Evolutionary conservation across 2,888 invertebrate genomes (phyloP), one percentile per base, ranked within the genome.

Genomic region (Rhodophaea formosa): DNA sequence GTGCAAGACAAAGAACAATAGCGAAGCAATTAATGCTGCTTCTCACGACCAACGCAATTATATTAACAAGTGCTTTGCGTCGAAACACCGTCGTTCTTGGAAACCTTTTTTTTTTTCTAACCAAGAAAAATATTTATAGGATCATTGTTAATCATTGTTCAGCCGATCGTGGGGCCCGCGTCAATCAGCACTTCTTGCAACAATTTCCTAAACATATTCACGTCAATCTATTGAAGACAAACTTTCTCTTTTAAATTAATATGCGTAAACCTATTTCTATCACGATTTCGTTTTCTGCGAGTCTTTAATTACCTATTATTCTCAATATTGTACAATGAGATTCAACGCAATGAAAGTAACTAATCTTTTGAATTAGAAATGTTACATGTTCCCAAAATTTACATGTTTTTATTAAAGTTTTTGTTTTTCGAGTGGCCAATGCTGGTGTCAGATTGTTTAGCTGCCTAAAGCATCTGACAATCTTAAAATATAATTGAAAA

Each of bases 41-140:
- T 84, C 84, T 72, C 85, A 86, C 83, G 75, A 59, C 45, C 30
- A 59, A 68, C 67, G 68, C 75, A 84, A 86, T 84, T 82, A 82
- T 72, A 75, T 69, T 72, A 79, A 79, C 76, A 68, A 72, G 75
- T 72, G 62, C 67, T 69, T 67, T 70, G 68, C 59, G 65, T 57
- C 64, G 64, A 58, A 70, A 71, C 67, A 71, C 61, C 60, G 58
- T 57, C 47, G 54, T 53, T 58, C 62, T 59, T 56, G 59, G 59
- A 62, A 62, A 53, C 30, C 56, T 61, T 64, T 64, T 51, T 57
- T 61, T 64, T 64, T 51, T 64, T 63, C 42, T 61, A 63, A 63
- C 67, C 66, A 72, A 75, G 71, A 76, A 76, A 68, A 63, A 66
- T 60, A 30, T 73, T 72, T 74, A 74, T 68, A 69, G 61, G 62